These are phyloP conservation scores for Tolypeutes matacus DNA, from an alignment of 2,797 vertebrate genomes.

Conservation along the genomic window DNA sequence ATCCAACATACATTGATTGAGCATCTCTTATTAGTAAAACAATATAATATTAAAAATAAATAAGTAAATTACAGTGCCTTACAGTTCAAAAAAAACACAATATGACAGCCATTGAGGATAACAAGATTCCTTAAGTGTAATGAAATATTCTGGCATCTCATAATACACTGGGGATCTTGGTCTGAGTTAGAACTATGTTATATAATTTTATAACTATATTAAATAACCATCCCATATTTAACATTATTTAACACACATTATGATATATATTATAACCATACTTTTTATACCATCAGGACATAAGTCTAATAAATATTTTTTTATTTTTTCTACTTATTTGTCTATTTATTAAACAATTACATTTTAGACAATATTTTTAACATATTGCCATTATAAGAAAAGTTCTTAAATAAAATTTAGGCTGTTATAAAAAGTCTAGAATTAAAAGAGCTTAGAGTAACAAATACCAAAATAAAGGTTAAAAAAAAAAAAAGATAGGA, in stretches of 20 bases:
- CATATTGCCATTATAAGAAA: not conserved
- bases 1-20: not conserved
- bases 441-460: not conserved
- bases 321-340: not conserved
- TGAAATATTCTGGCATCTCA: not conserved
- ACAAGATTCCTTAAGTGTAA: not conserved
- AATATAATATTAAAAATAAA: not conserved
- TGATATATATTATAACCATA: not conserved
- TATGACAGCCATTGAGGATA: not conserved
- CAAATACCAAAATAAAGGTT: not conserved
- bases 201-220: not conserved
- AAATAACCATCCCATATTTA: not conserved
- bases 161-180: not conserved
- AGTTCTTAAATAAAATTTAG: not conserved
- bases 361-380: slow-evolving; percentile 21
- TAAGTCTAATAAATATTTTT: not conserved
- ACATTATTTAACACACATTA: not conserved
- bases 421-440: not conserved
- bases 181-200: not conserved
- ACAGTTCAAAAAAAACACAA: too few species aligned
- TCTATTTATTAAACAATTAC: not conserved
- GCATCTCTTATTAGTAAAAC: slow-evolving; percentile 28
- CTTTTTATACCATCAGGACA: not conserved
- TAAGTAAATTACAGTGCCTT: too few species aligned
- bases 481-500: not conserved